Evolutionary conservation across 2,113 vertebrate species (phyloP).

Genomic region (Syngnathus scovelli): DNA sequence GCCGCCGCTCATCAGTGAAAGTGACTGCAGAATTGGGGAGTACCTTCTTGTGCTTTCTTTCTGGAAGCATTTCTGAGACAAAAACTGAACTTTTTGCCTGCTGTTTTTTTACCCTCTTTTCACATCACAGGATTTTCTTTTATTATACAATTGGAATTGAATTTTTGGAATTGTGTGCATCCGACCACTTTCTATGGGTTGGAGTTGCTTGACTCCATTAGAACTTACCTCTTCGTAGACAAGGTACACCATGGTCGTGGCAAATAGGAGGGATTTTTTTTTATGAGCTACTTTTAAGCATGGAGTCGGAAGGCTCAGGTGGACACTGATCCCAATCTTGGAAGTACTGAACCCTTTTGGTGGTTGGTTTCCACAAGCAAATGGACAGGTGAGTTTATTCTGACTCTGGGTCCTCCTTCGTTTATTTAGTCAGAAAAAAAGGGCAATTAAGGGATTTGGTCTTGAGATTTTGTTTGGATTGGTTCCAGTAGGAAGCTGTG

Average conservation of each 20-base stretch:
- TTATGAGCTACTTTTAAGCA: constrained; percentile 16
- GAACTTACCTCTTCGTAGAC: background rate
- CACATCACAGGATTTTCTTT: constrained; percentile 25
- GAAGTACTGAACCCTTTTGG: constrained; percentile 35
- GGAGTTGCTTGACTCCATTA: background rate
- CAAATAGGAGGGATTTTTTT: constrained; percentile 2
- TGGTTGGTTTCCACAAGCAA: constrained; percentile 35
- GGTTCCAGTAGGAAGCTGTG: constrained; percentile 47
- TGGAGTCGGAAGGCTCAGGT: constrained; percentile 42
- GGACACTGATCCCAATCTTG: constrained; percentile 39
- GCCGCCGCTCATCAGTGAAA: constrained; percentile 50
- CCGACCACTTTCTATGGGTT: background rate
- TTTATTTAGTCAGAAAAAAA: background rate
- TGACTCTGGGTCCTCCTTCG: background rate
- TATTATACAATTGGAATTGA: background rate
- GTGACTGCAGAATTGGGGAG: constrained; percentile 42
- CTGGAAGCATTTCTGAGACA: constrained; percentile 24
- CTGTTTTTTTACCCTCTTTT: constrained; percentile 4
- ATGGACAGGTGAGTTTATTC: constrained; percentile 48
- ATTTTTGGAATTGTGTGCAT: background rate
- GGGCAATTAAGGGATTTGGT: background rate
- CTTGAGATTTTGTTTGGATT: constrained; percentile 25
- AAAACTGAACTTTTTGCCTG: constrained; percentile 21
- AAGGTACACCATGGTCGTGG: constrained; percentile 17
- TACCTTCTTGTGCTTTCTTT: constrained; percentile 37